Evolutionary conservation across 2,888 invertebrate species (phyloP).

Genomic region (Eustalomyia histrio): DNA sequence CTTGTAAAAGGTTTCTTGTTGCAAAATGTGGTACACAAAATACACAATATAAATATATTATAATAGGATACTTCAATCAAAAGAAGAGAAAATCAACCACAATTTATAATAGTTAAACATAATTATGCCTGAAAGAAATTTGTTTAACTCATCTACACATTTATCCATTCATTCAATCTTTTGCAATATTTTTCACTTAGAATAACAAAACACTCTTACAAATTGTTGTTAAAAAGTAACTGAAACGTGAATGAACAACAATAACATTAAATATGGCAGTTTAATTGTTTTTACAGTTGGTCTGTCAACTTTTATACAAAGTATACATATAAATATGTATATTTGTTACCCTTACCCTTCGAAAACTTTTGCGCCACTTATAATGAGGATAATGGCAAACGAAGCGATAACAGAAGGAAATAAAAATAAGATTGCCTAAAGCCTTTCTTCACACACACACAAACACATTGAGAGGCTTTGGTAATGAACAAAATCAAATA

Average conservation of each 20-base stretch:
- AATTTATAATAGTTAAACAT: constrained; percentile 25
- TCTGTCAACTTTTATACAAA: constrained; percentile 49
- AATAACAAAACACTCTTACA: constrained; percentile 37
- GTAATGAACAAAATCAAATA: constrained; percentile 13
- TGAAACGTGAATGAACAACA: constrained; percentile 53
- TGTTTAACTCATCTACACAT: constrained; percentile 7
- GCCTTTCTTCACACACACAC: constrained; percentile 5
- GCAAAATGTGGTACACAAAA: neutral
- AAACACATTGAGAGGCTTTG: constrained; percentile 11
- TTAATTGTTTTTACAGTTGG: constrained; percentile 64
- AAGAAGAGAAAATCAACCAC: constrained; percentile 9
- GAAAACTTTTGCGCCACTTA: constrained; percentile 35
- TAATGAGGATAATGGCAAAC: constrained; percentile 25
- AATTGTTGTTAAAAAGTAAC: constrained; percentile 41
- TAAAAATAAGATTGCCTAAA: constrained; percentile 54
- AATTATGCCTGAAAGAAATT: constrained; percentile 23
- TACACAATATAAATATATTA: neutral
- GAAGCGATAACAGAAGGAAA: constrained; percentile 50
- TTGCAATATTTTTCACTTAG: constrained; percentile 25
- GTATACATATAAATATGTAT: neutral
- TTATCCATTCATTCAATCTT: constrained; percentile 14
- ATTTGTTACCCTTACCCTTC: constrained; percentile 32
- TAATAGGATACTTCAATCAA: constrained; percentile 22
- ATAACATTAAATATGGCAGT: constrained; percentile 48
- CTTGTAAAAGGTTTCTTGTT: constrained; percentile 5